Conservation (phyloP, 1,140 invertebrate genomes). For the Temnothorax longispinosus region DNA sequence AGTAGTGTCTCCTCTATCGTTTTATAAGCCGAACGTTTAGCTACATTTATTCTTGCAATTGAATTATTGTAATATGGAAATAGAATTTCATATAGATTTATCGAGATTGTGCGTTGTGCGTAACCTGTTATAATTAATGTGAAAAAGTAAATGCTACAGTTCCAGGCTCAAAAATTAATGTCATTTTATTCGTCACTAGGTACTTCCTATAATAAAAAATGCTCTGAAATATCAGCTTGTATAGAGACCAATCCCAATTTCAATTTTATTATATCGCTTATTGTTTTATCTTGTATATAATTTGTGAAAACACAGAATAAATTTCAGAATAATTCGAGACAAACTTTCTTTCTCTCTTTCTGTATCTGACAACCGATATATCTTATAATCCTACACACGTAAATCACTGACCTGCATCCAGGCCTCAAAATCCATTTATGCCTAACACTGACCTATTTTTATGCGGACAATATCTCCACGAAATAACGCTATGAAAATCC, state of each 20-base stretch:
- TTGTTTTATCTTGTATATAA: background rate
- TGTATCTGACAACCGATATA: background rate
- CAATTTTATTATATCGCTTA: background rate
- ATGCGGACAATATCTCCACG: background rate
- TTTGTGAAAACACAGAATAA: background rate
- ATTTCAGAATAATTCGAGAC: background rate
- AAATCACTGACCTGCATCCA: too few species aligned
- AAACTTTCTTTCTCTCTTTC: background rate
- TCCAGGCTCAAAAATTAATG: background rate
- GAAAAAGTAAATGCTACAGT: background rate
- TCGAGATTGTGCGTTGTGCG: background rate
- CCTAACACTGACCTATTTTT: conserved; percentile 22
- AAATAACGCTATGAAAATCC: conserved; percentile 26
- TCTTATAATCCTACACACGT: background rate
- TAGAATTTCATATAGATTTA: background rate
- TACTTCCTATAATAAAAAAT: background rate
- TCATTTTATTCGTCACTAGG: too few species aligned
- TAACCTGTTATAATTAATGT: background rate
- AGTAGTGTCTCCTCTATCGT: conserved; percentile 60
- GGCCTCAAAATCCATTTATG: background rate
- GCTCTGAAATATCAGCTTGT: background rate
- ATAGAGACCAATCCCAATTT: background rate
- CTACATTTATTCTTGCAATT: conserved; percentile 64
- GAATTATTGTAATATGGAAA: conserved; percentile 14
- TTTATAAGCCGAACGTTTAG: conserved; percentile 57